A percentile compares a stretch with the other conserved stretches of the same genome.
phyloP scores from a whole-genome alignment of 2,113 vertebrate species.

The Prinia subflava region DNA sequence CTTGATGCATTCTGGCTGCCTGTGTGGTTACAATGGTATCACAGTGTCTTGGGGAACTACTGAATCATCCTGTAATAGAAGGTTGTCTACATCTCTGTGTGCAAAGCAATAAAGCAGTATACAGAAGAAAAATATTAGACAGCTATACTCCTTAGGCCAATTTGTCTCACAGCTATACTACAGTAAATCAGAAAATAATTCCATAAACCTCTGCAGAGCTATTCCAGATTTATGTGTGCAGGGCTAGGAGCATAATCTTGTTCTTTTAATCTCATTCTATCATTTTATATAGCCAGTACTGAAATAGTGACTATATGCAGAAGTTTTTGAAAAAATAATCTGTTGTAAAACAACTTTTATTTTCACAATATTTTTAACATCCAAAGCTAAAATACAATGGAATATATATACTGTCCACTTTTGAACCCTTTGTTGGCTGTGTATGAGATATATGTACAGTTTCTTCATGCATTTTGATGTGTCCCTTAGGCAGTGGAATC shows the following conservation, averaged over 20 bases:
- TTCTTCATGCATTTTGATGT: not conserved
- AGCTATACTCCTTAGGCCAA: not conserved
- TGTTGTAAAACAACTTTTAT: not conserved
- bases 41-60: not conserved
- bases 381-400: not conserved
- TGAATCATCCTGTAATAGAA: slow-evolving; percentile 9
- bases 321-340: not conserved
- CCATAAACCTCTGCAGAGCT: not conserved
- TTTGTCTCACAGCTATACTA: not conserved
- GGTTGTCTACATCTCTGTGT: not conserved
- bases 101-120: not conserved
- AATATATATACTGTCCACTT: not conserved
- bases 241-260: not conserved
- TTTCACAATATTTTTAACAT: not conserved
- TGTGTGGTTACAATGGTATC: not conserved
- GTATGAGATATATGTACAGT: not conserved
- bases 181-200: slow-evolving; percentile 32
- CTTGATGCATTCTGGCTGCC: not conserved
- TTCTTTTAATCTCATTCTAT: not conserved
- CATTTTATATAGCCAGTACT: not conserved
- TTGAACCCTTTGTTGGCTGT: not conserved
- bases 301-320: not conserved
- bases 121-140: slow-evolving; percentile 11
- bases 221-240: not conserved
- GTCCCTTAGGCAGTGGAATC: not conserved